These are phyloP conservation scores for Heterodera filipjevi DNA, from an alignment of 2,888 invertebrate genomes.

Conservation along the genomic window DNA sequence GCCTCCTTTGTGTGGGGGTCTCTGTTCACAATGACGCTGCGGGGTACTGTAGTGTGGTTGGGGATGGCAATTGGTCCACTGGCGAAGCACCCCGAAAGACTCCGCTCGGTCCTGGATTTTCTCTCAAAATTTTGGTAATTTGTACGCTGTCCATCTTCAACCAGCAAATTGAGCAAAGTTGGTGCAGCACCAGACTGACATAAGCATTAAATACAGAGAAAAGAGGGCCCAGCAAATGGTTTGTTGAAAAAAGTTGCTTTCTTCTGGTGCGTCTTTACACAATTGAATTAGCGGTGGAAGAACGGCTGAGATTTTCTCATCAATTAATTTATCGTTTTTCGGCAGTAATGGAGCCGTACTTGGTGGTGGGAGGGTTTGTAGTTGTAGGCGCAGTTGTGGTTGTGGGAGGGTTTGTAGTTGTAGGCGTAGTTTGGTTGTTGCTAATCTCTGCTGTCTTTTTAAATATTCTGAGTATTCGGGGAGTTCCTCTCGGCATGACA, in stretches of 20 bases:
- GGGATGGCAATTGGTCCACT: slow-evolving; percentile 15
- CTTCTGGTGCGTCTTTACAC: not conserved
- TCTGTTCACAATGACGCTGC: slow-evolving; percentile 19
- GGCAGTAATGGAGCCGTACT: no score
- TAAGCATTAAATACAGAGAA: not conserved
- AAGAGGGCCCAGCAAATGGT: not conserved
- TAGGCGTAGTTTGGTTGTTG: no score
- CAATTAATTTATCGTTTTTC: not conserved
- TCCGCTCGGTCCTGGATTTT: not conserved
- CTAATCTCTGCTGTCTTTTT: no score
- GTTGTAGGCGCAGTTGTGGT: no score
- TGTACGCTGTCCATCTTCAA: slow-evolving; percentile 2
- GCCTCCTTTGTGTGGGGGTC: slow-evolving; percentile 12
- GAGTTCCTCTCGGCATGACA: not conserved
- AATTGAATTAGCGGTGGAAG: not conserved
- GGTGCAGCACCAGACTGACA: not conserved
- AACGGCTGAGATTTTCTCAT: not conserved
- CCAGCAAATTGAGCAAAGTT: slow-evolving; percentile 10
- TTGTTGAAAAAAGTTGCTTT: not conserved
- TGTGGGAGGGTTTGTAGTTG: no score
- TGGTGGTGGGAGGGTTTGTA: no score
- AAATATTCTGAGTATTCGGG: slow-evolving; percentile 10
- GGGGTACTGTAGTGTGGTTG: not conserved
- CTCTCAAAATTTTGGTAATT: not conserved
- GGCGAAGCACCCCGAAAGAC: slow-evolving; percentile 19